Evolutionary conservation across 1,140 invertebrate species (phyloP), one percentile per base, ranked within the genome.

Genomic region (Scaptomyza montana): DNA sequence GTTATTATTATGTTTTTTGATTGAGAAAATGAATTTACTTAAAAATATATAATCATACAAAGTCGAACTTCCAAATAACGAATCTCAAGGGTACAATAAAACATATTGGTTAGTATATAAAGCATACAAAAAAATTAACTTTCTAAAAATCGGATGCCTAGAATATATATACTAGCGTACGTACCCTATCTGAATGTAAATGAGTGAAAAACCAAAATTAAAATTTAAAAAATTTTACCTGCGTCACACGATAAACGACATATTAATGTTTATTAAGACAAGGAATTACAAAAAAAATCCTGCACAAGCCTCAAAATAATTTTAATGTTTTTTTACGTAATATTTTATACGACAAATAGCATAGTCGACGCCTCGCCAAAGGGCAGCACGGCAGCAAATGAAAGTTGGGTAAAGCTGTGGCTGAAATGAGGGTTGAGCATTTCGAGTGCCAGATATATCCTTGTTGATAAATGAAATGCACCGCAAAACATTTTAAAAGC

Each of bases 401-500:
- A 82, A 78, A 87, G 59, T 21, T 54, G 53, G 64, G 54, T 36
- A 36, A 67, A 72, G 71, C 70, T 76, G 75, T 64, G 47, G 43
- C 46, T 7, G 3, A 6, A 6, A 61, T 33, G 66, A 64, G 69
- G 86, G 39, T 41, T 41, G 21, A 25, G 30, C 30, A 5, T 33
- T 43, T 71, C 73, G 75, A 72, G 64, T 62, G 68, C 67, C 63
- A 84, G 85, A 77, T 82, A 78, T 87, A 78, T 87, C 67, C 70
- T 82, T 63, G 71, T 77, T 89, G 85, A 89, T 89, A 89, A 89
- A 89, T 84, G 82, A 77, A 87, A 79, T 84, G 89, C 74, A 89
- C 84, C 85, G 77, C 84, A 89, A 79, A 89, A 84, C 79, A 89
- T 89, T 89, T 89, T 75, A 89, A 89, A 89, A 89, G 84, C 80